Evolutionary conservation across 2,888 invertebrate genomes (phyloP), one percentile per base, ranked within the genome.

Genomic region (Poecilobothrus nobilitatus): DNA sequence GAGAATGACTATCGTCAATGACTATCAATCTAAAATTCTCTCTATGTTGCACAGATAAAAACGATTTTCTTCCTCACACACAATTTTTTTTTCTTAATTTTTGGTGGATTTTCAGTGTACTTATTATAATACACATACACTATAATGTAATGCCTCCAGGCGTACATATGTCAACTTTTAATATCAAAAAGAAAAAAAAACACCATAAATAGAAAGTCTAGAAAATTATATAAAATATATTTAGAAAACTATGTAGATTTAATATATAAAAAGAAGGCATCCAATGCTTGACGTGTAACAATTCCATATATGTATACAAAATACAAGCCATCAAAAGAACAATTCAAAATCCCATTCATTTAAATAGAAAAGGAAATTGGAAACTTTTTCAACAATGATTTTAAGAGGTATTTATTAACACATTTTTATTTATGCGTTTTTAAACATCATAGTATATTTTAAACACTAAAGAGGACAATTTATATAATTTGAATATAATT

Each of bases 121-220:
- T 4, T 27, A 27, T n/a, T 27, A 27, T 27, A n/a, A 27, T 41
- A 41, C 7, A 62, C 18, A 62, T 62, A 12, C 2, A 22, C 22
- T 22, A 9, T 12, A 22, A 27, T 63, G 27, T 12, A 63, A 63
- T 63, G 63, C 63, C 80, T 79, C 76, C 78, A 66, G 76, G 80
- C 79, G 77, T 78, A 80, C 80, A 81, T 81, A 81, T 81, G 80
- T 80, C 80, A 78, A 76, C 78, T 80, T 81, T 79, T 74, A 76
- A 75, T 71, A 71, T 71, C 69, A 69, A 70, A 70, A 37, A 37
- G 71, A 10, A 4, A 37, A 37, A 37, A 37, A 37, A 34, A 34
- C 5, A 34, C 8, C 34, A n/a, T n/a, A n/a, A n/a, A n/a, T 10
- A 44, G 44, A 53, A n/a, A 18, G 53, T 6, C n/a, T 53, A 53